Evolutionary conservation across 30 jellyfish, hydroid and myxozoan species (phyloP), one percentile per base, ranked within the genome.

Genomic region (Clytia hemisphaerica): DNA sequence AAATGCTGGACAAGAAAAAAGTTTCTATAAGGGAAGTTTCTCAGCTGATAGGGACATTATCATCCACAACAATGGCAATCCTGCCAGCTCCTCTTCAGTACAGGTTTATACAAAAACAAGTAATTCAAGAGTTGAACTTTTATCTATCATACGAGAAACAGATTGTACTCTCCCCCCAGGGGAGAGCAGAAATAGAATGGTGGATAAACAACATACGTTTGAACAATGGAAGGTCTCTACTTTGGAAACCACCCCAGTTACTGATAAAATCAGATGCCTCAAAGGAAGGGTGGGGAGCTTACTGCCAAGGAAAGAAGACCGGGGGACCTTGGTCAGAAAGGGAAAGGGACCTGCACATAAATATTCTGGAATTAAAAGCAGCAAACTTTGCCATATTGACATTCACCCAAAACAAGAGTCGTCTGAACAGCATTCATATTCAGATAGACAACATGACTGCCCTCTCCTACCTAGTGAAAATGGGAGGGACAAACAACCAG

Each of bases 251-350:
- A 2, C 4, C 74, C 37, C 22, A 45, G 45, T n/a, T 53, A 6
- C 37, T 68, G 4, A 44, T 40, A 12, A 49, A 45, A 71, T 44
- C 75, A 24, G 80, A 68, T 29, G 80, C 80, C 1, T 68, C 80
- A 28, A 68, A 68, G 53, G 47, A 68, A 49, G 80, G 80, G 32
- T 68, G 80, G 80, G 80, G 72, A 26, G 80, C 80, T 4, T 57
- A 28, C 47, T 68, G 80, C 53, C 64, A 18, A 26, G 53, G 28
- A 4, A 44, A 6, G 53, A 44, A 71, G 21, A 19, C 19, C 45
- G 51, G 73, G 26, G 48, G 80, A 1, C 80, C 28, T 27, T 68
- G 80, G 73, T 28, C 73, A 14, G 72, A 44, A 2, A 18, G 27
- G 21, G 80, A 68, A 26, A 6, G 48, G 10, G 31, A 31, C 1